Conservation (phyloP, 2,888 invertebrate species). For the Temnothorax ravouxi region DNA sequence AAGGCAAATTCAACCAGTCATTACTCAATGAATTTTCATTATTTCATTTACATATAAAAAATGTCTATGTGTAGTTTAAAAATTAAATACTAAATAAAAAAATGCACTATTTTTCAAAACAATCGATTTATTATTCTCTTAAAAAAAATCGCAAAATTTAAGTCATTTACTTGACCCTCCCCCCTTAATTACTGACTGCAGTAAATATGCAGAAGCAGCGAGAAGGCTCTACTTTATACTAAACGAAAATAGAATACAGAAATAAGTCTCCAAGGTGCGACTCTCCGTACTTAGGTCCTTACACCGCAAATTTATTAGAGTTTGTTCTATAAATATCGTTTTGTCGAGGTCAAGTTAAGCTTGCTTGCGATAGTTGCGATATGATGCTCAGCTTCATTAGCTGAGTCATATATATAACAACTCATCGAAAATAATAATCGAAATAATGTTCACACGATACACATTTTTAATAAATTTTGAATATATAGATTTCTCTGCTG, state of each 20-base stretch:
- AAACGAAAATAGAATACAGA: constrained; percentile 81
- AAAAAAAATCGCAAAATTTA: no score
- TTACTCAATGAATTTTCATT: no score
- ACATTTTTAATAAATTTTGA: not conserved
- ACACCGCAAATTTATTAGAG: not conserved
- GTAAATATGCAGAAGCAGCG: constrained; percentile 45
- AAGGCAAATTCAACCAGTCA: no score
- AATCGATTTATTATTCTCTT: no score
- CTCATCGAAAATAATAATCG: not conserved
- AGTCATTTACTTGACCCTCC: no score
- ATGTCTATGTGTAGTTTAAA: no score
- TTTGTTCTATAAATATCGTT: not conserved
- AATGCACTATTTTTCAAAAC: no score
- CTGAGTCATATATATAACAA: not conserved
- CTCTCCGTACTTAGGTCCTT: not conserved
- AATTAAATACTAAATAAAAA: no score
- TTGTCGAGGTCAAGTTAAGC: not conserved
- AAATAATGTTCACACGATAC: not conserved
- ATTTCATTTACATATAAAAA: no score
- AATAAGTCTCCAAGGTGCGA: no score
- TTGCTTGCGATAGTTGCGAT: not conserved
- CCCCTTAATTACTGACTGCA: not conserved
- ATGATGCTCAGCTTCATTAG: not conserved
- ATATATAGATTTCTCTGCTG: not conserved
- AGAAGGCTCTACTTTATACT: constrained; percentile 41